Evolutionary conservation across 1,140 invertebrate species (phyloP), one percentile per base, ranked within the genome.

Genomic region (Triops cancriformis): DNA sequence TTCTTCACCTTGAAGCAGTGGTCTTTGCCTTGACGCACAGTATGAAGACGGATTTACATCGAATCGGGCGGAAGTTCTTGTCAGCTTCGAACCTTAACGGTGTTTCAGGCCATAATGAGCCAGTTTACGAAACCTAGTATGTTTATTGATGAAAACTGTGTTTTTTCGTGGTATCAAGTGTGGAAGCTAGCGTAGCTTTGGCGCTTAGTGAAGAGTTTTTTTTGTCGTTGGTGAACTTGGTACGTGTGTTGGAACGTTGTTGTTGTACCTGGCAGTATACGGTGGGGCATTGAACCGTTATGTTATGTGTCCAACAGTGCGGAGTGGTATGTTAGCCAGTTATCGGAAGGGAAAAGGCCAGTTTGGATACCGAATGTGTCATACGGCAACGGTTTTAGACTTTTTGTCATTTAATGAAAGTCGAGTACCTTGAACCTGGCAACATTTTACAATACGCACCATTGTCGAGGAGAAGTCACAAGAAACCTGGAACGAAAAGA

Each of bases 261-360:
- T 45, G 43, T 18, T 64, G 23, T 64, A 64, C 51, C 7, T 64
- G 51, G 14, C 14, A n/a, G 51, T 64, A 64, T 64, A 64, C 23
- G 23, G 51, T 64, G 51, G 51, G 51, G 51, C 51, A 64, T 64
- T 64, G 51, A 64, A 64, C 51, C 51, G 51, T 64, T 64, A 64
- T 18, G 51, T 23, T 64, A 23, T 64, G 51, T 64, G 51, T 23
- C 51, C 23, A 64, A 23, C 51, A 64, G 51, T 64, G 51, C 23
- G 51, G 18, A 64, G 51, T 64, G 51, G 14, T 18, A 64, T 64
- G 51, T 64, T n/a, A 23, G 51, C 51, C 31, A 37, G 31, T 37
- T 37, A 64, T 23, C 51, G 23, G n/a, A 64, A 64, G 23, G 51
- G 18, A 64, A 64, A 64, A 64, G 31, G 31, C 31, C 31, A 37